Percentiles rank a stretch among this genome's conserved stretches.
Conservation (phyloP, 2,888 invertebrate genomes). For the Caenorhabditis becei region DNA sequence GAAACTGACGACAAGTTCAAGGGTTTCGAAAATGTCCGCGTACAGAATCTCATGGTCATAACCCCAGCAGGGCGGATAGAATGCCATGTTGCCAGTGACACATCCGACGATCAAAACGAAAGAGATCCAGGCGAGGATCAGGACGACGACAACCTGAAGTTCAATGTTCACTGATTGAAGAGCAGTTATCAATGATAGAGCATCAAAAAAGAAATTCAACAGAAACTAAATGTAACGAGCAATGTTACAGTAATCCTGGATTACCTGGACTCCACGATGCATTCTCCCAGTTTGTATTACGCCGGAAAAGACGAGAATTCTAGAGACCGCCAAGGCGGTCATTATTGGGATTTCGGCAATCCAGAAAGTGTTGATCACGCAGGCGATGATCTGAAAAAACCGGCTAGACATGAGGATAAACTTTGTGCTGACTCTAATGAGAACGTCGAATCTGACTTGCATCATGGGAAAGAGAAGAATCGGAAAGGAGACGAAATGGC, state of each 20-base stretch:
- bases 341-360: slow-evolving; percentile 53
- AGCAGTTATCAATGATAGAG: not conserved
- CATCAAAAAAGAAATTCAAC: not conserved
- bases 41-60: slow-evolving; percentile 9
- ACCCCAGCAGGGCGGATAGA: slow-evolving; percentile 12
- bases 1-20: slow-evolving; percentile 30
- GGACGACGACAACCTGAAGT: not conserved
- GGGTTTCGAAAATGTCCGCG: not conserved
- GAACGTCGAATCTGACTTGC: slow-evolving; percentile 8
- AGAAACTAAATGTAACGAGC: too few relatives aligned
- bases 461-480: slow-evolving; percentile 23
- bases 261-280: not conserved
- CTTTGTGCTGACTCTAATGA: slow-evolving; percentile 32
- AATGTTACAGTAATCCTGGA: too few relatives aligned
- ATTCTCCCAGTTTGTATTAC: not conserved
- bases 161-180: not conserved
- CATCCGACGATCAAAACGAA: slow-evolving; percentile 15
- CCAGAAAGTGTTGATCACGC: slow-evolving; percentile 55
- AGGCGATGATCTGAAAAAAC: slow-evolving; percentile 38
- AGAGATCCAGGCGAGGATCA: not conserved
- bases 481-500: slow-evolving; percentile 30
- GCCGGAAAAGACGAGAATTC: slow-evolving; percentile 38
- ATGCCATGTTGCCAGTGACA: slow-evolving; percentile 18
- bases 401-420: not conserved
- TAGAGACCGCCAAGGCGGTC: slow-evolving; percentile 38